Evolutionary conservation across 2,888 invertebrate species (phyloP), one percentile per base, ranked within the genome.

Genomic region (Philhelius pedissequus): DNA sequence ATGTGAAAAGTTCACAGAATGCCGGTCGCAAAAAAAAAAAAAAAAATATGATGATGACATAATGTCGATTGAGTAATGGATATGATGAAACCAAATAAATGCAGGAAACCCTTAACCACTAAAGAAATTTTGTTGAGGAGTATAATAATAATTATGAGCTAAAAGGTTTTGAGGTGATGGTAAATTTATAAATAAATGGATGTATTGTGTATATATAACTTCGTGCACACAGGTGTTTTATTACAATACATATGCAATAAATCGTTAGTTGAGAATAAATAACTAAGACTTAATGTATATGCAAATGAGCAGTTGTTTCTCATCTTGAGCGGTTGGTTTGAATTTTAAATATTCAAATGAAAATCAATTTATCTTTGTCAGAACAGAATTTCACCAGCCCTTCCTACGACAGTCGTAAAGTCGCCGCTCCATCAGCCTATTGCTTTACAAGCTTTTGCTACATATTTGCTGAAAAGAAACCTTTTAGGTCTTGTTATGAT

Each of bases 1-100:
- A 68, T 50, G 38, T 43, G 20, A 66, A 79, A 84, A 84, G 70
- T 79, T 79, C 79, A 60, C 64, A 27, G 58, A 84, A 84, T 70
- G 84, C 84, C 84, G 84, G 84, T 84, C 70, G 75, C 74, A 69
- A 80, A 84, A 84, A 66, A 60, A n/a, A n/a, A 8, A 69, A 69
- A 80, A 84, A 84, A 66, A 60, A n/a, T 20, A 8, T 68, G 79
- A 66, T 71, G 84, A 84, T 84, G 84, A 84, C 84, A 84, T 84
- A 84, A 84, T 80, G 74, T 70, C 79, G 75, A 84, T 80, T 80
- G 80, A 84, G 80, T 84, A 80, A 80, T 84, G 71, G 84, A 80
- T 80, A 71, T 84, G 75, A 80, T 84, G 75, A 84, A 84, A 84
- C 80, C 75, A 66, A 77, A 82, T 58, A 66, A 81, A 70, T 71